Evolutionary conservation across 2,797 vertebrate species (phyloP).

Genomic region (Gallinago nigripennis): DNA sequence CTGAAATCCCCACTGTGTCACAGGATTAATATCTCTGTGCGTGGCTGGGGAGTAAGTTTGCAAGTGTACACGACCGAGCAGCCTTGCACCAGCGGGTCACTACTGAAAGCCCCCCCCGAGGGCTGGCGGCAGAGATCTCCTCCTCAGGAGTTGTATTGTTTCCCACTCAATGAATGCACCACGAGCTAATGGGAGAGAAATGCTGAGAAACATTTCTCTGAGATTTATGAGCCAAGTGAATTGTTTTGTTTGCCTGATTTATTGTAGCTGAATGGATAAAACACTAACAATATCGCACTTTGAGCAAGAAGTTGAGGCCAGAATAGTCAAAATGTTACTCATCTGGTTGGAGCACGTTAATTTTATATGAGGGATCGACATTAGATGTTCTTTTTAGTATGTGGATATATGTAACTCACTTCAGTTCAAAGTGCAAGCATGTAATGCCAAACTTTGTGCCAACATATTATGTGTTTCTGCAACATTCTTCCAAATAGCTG

Average conservation of each 20-base stretch:
- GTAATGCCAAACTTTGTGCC: background rate
- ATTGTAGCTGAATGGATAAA: background rate
- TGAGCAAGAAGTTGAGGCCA: background rate
- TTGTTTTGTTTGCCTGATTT: conserved; percentile 34
- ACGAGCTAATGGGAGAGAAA: conserved; percentile 20
- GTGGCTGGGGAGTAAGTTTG: background rate
- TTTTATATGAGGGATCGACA: background rate
- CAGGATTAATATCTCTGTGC: background rate
- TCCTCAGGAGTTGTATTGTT: conserved; percentile 26
- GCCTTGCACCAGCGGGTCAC: background rate
- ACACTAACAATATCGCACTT: background rate
- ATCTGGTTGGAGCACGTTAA: background rate
- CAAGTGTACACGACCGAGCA: background rate
- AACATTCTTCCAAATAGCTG: background rate
- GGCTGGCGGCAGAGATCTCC: background rate
- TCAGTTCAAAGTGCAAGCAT: background rate
- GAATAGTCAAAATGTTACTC: background rate
- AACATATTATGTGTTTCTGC: background rate
- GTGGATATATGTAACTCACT: background rate
- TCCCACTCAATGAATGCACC: background rate
- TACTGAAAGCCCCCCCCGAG: conserved; percentile 6
- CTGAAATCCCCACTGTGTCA: background rate
- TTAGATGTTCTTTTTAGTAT: background rate
- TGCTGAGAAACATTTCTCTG: background rate
- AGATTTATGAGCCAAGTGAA: background rate